These are phyloP conservation scores for Galago senegalensis DNA, from an alignment of 2,797 vertebrate genomes.

Conservation along the genomic window DNA sequence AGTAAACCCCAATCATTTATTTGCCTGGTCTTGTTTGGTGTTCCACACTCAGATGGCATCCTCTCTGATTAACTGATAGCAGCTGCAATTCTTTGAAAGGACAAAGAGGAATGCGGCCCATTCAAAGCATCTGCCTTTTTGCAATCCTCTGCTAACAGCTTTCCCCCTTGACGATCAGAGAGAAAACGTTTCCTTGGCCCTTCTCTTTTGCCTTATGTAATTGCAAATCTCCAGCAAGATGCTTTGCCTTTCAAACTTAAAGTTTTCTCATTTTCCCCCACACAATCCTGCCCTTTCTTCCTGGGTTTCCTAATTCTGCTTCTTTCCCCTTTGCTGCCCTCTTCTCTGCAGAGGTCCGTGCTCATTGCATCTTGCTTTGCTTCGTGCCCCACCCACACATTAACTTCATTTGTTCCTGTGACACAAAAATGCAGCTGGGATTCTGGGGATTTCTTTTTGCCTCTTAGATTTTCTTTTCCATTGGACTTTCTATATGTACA, in stretches of 20 bases:
- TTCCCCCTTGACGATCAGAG: conserved; percentile 2
- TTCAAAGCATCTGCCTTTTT: conserved; percentile 10
- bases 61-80: background rate
- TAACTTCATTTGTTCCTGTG: background rate
- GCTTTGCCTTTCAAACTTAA: conserved; percentile 60
- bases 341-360: background rate
- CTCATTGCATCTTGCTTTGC: background rate
- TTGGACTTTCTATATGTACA: background rate
- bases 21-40: background rate
- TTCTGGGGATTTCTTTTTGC: conserved; percentile 29
- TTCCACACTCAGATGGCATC: background rate
- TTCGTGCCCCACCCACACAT: too few species aligned
- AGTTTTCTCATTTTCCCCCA: conserved; percentile 35
- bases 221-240: conserved; percentile 63
- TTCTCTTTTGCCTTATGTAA: conserved; percentile 74
- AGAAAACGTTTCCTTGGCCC: conserved; percentile 5
- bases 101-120: background rate
- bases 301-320: conserved; percentile 61
- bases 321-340: conserved; percentile 50
- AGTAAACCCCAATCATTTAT: background rate
- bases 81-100: conserved; percentile 16
- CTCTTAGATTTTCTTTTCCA: conserved; percentile 30
- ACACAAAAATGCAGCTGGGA: background rate
- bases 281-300: conserved; percentile 41
- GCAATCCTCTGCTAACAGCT: background rate